Evolutionary conservation across 2,888 invertebrate genomes (phyloP), one percentile per base, ranked within the genome.

Genomic region (Diarsia mendica): DNA sequence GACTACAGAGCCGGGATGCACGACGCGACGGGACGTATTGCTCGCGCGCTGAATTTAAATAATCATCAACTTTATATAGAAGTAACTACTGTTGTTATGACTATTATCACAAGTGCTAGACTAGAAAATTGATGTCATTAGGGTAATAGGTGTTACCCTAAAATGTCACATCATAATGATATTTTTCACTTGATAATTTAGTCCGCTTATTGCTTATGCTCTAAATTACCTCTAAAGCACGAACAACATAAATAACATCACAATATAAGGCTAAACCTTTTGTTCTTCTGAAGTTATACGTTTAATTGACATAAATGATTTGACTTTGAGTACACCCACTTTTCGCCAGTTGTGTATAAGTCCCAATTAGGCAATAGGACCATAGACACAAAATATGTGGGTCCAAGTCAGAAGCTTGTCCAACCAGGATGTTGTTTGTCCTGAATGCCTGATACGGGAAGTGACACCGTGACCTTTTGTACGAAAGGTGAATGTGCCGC

Each of bases 1-100:
- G n/a, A n/a, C n/a, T n/a, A n/a, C n/a, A n/a, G 80, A 84, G 85
- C 86, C 85, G 87, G 46, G 46, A 46, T 46, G 46, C 46, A 46
- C 46, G 46, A 46, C 78, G 82, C 74, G 75, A 72, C 81, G 70
- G 75, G 80, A 75, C 44, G 75, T 51, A 65, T 58, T 6, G 67
- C 76, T 39, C 60, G 18, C 68, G 70, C n/a, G 46, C n/a, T 71
- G 75, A 75, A 75, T 72, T 70, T 51, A 75, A 67, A 69, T 74
- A 72, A 69, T 72, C 67, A 80, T 65, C 33, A 70, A 53, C 44
- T 67, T 53, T 73, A 28, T 28, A 28, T 28, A 28, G 28, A 28
- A 28, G 49, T 72, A 20, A 51, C 15, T 63, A 55, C 33, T 48
- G 28, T 60, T 55, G 49, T 75, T 65, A 67, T 51, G 48, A 11